These are phyloP conservation scores for Carollia perspicillata DNA, from an alignment of 2,113 vertebrate genomes.

Conservation along the genomic window DNA sequence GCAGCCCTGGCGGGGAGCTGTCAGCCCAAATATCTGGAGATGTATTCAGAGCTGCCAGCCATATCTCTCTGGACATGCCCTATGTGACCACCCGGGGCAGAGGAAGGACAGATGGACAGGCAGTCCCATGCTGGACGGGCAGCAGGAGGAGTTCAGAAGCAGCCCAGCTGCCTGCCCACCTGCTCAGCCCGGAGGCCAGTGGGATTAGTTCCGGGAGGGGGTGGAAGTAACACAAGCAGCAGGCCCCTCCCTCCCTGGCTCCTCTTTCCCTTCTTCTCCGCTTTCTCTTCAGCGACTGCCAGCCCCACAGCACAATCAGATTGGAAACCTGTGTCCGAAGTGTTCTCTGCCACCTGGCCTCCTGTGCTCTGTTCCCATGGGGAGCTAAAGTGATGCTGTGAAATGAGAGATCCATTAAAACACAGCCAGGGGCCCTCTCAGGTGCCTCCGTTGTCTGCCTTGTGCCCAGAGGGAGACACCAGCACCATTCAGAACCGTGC, in stretches of 20 bases:
- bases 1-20: neutral
- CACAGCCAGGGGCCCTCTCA: neutral
- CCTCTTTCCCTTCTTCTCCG: slow-evolving; percentile 40
- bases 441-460: neutral
- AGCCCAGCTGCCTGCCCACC: slow-evolving; percentile 37
- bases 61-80: neutral
- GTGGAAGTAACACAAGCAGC: slow-evolving; percentile 16
- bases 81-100: neutral
- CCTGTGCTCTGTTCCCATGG: neutral
- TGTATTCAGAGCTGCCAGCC: neutral
- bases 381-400: slow-evolving; percentile 53
- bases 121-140: neutral
- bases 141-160: neutral
- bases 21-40: neutral
- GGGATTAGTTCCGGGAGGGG: neutral
- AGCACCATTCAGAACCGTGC: neutral
- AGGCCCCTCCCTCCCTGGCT: neutral
- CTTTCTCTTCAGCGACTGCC: slow-evolving; percentile 46
- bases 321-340: neutral
- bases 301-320: slow-evolving; percentile 29
- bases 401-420: slow-evolving; percentile 31
- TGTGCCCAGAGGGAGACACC: neutral
- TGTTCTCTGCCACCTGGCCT: neutral
- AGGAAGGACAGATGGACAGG: neutral
- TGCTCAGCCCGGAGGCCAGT: neutral